Percentiles rank a stretch among this genome's conserved stretches.
Evolutionary conservation across 2,113 vertebrate genomes (phyloP).

Genomic region (Esox niger): DNA sequence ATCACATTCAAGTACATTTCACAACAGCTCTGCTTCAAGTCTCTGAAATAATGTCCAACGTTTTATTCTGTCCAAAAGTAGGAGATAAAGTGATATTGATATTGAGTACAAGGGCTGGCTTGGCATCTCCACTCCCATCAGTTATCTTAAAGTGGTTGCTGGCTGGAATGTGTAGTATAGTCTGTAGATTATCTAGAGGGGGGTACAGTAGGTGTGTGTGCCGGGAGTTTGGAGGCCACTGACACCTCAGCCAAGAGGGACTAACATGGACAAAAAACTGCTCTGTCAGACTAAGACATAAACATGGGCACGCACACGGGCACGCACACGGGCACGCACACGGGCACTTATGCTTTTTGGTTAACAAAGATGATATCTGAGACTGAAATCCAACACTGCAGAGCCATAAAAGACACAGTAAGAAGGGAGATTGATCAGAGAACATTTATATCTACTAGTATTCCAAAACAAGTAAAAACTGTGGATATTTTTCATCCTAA

Average conservation of each 20-base stretch:
- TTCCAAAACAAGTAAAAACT: not conserved
- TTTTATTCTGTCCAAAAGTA: not conserved
- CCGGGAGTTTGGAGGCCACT: not conserved
- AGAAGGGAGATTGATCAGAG: not conserved
- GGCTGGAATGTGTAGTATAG: not conserved
- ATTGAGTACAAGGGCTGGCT: not conserved
- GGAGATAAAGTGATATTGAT: not conserved
- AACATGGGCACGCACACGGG: not conserved
- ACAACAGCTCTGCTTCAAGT: not conserved
- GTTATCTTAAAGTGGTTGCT: not conserved
- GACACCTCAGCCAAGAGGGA: constrained; percentile 6
- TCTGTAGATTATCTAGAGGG: not conserved
- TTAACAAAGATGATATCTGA: not conserved
- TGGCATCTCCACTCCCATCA: not conserved
- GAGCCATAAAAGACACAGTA: not conserved
- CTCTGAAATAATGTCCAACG: not conserved
- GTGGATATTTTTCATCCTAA: not conserved
- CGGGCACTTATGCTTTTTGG: not conserved
- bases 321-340: constrained; percentile 2
- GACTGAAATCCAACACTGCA: not conserved
- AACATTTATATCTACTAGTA: not conserved
- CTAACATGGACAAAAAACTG: constrained; percentile 5
- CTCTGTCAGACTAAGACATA: constrained; percentile 12
- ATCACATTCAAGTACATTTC: not conserved
- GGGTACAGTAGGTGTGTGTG: not conserved